Evolutionary conservation across 1,140 invertebrate genomes (phyloP), one percentile per base, ranked within the genome.

Genomic region (Campodea augens): DNA sequence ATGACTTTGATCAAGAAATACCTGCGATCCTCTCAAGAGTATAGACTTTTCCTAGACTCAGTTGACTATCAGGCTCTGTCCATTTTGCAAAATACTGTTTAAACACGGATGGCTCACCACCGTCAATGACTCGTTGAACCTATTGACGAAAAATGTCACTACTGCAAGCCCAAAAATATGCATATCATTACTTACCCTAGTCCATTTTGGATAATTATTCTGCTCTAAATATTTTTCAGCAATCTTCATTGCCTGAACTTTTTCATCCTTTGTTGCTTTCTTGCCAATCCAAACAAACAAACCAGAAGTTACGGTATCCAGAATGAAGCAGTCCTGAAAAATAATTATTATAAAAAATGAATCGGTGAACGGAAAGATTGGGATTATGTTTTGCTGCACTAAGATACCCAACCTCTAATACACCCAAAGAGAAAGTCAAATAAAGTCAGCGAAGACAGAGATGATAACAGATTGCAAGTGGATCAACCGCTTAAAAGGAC

Each of bases 211-310:
- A 58, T 84, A 82, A 25, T 78, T 80, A 50, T 81, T 77, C 3
- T 70, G 61, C 22, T 65, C 62, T 47, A 86, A 55, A 55, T 78
- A 81, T 43, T 74, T 68, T 59, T 83, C 70, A 2, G 81, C 86
- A 53, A 74, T 77, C 37, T 71, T 66, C 75, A 88, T 78, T 0
- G 81, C 74, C 56, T 81, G 73, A 12, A 71, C 58, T 54, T 83
- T 84, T 63, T 90, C 86, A 55, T 78, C 71, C 41, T 70, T 65
- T 2, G 75, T 79, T 25, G 81, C 75, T 25, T 75, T 69, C 54
- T 76, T 81, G 20, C 87, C 86, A 43, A 88, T 72, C 86, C 86
- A 91, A 1, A 85, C 81, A 59, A 77, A 91, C 36, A 91, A 71
- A 24, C 79, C 81, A 39, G 80, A 77, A 43, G 73, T 72, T 3